phyloP scores from a whole-genome alignment of 2,113 vertebrate genomes.

The Thunnus maccoyii region DNA sequence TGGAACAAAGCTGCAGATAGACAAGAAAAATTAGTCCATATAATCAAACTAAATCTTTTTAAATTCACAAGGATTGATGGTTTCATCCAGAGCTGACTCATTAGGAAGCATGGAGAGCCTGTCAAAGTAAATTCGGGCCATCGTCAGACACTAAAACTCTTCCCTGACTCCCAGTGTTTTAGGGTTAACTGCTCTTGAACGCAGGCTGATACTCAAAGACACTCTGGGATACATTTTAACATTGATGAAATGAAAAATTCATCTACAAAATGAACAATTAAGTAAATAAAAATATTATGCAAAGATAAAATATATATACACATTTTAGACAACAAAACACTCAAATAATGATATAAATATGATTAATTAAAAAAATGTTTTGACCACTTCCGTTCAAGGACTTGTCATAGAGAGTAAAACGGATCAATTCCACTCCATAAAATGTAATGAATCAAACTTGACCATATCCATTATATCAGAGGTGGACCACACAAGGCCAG shows the following conservation, averaged over 20 bases:
- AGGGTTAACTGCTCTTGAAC: neutral
- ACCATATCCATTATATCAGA: slow-evolving; percentile 8
- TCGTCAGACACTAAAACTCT: slow-evolving; percentile 30
- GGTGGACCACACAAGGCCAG: slow-evolving; percentile 38
- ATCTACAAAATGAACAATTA: slow-evolving; percentile 16
- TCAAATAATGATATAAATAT: neutral
- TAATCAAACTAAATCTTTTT: slow-evolving; percentile 43
- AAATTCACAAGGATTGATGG: slow-evolving; percentile 36
- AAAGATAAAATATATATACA: neutral
- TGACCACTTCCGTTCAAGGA: neutral
- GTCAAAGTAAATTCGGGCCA: neutral
- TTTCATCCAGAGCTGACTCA: slow-evolving; percentile 32
- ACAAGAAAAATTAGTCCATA: slow-evolving; percentile 39
- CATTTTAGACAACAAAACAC: neutral
- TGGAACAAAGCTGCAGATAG: slow-evolving; percentile 62
- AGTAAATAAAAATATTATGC: slow-evolving; percentile 5
- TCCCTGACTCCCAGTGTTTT: neutral
- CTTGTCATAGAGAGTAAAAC: neutral
- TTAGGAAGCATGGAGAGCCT: slow-evolving; percentile 5
- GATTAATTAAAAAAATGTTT: neutral
- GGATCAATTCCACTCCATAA: slow-evolving; percentile 9
- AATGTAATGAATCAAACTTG: neutral
- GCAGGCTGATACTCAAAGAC: neutral
- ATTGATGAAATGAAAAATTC: neutral
- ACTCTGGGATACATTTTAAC: slow-evolving; percentile 19